Evolutionary conservation across 2,113 vertebrate genomes (phyloP).

Genomic region (Pygoscelis adeliae): DNA sequence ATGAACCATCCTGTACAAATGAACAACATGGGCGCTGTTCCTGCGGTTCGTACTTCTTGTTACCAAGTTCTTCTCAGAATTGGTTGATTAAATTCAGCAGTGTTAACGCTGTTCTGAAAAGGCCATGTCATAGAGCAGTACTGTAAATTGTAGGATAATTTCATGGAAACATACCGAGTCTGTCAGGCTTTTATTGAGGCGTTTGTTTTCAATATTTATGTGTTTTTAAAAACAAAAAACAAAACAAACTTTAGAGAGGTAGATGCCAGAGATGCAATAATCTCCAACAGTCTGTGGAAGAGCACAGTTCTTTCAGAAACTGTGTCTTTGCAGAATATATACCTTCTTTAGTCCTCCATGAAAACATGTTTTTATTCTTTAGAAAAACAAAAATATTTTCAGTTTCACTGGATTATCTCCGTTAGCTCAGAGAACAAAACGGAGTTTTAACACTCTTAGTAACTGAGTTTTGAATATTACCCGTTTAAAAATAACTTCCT

Average conservation of each 20-base stretch:
- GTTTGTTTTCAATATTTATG: background rate
- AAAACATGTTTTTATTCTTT: background rate
- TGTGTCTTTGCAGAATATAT: background rate
- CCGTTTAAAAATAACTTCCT: background rate
- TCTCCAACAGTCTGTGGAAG: background rate
- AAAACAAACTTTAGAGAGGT: background rate
- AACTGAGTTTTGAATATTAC: background rate
- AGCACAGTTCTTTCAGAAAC: background rate
- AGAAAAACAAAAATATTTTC: background rate
- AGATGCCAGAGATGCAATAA: background rate
- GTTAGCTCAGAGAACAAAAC: background rate
- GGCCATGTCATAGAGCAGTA: background rate
- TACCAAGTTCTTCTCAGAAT: background rate
- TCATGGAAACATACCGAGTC: accelerated
- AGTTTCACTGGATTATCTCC: background rate
- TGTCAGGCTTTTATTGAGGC: background rate
- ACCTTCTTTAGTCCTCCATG: background rate
- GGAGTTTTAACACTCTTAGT: background rate
- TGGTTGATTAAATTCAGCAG: background rate
- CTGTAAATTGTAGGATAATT: background rate
- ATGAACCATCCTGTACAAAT: constrained; percentile 94
- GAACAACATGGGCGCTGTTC: constrained; percentile 89
- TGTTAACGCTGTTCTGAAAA: background rate
- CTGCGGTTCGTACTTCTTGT: constrained; percentile 78
- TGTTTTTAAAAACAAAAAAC: too few species aligned